Base-by-base conservation (phyloP, 2,113 vertebrate genomes). In the Mus spicilegus region DNA sequence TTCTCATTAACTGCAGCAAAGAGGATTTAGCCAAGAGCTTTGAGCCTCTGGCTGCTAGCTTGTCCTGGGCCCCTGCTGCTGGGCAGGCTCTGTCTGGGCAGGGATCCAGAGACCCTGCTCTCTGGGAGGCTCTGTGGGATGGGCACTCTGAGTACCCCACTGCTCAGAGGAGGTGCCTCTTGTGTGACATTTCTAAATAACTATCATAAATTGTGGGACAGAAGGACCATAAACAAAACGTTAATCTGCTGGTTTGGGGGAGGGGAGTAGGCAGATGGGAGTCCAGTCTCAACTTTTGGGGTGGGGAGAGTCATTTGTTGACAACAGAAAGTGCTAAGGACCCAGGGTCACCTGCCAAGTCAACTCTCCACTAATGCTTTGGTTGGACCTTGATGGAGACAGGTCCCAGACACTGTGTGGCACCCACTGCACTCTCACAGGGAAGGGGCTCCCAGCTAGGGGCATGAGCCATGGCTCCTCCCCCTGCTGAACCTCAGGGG, bases 171-270 rank as follows among this genome's bases (percentile, higher is more conserved):
- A 82, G 97, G 96, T 61, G 93, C 96, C 97, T 94, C 61, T 89
- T 81, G 87, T 58, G 89, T 90, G 97, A 94, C 97, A 81, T 77
- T 89, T 91, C 95, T 51, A 67, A 69, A 93, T 95, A 96, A 97
- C 97, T 95, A 94, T 93, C 65, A 91, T 97, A 94, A 97, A 95
- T 96, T 87, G 85, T 39, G 51, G 81, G 72, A 72, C 87, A 75
- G 95, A 91, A 49, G 91, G 28, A 10, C 95, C 91, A 77, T 85
- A 92, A 87, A 96, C 97, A 95, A 63, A 94, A 30, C 5, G 11
- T 90, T 80, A 46, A 65, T 77, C 89, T 11, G 88, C 49, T 75
- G 28, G 24, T 46, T 51, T 30, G 36, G 39, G 22, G 65, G 49
- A 30, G 46, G 19, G 46, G 22, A 30, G 85, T 12, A 51, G 94